Evolutionary conservation across 2,797 vertebrate species (phyloP).

Genomic region (Etheostoma perlongum): DNA sequence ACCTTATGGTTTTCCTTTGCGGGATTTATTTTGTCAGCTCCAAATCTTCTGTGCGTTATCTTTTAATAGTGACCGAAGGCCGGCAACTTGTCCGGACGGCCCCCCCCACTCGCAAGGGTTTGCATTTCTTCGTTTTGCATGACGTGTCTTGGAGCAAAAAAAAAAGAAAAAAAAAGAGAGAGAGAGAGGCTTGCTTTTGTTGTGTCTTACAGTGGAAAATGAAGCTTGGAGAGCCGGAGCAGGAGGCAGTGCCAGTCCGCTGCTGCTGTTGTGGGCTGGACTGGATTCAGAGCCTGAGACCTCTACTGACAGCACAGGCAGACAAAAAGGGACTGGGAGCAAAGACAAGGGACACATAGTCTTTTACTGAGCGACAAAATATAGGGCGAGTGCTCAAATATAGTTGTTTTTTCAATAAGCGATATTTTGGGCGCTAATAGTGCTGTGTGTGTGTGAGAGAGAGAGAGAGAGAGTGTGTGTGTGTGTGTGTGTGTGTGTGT

Average conservation of each 20-base stretch:
- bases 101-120: constrained; percentile 84
- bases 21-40: constrained; percentile 84
- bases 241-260: constrained; percentile 83
- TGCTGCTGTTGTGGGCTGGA: constrained; percentile 81
- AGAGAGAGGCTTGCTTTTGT: constrained; percentile 83
- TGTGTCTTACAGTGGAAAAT: constrained; percentile 83
- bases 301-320: constrained; percentile 82
- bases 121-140: constrained; percentile 89
- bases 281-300: constrained; percentile 82
- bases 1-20: constrained; percentile 77
- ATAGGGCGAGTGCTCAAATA: constrained; percentile 66
- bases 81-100: constrained; percentile 85
- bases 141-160: constrained; percentile 84
- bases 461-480: constrained; percentile 62
- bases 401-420: constrained; percentile 47
- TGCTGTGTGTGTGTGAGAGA: constrained; percentile 61
- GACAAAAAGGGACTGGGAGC: constrained; percentile 80
- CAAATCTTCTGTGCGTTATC: constrained; percentile 76
- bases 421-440: constrained; percentile 67
- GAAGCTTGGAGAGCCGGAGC: constrained; percentile 79
- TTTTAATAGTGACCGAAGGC: constrained; percentile 77
- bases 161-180: not conserved
- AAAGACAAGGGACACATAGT: constrained; percentile 76
- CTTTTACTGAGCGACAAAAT: constrained; percentile 59
- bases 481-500: constrained; percentile 63